Evolutionary conservation across 2,797 vertebrate species (phyloP).

Genomic region (Cyclopterus lumpus): DNA sequence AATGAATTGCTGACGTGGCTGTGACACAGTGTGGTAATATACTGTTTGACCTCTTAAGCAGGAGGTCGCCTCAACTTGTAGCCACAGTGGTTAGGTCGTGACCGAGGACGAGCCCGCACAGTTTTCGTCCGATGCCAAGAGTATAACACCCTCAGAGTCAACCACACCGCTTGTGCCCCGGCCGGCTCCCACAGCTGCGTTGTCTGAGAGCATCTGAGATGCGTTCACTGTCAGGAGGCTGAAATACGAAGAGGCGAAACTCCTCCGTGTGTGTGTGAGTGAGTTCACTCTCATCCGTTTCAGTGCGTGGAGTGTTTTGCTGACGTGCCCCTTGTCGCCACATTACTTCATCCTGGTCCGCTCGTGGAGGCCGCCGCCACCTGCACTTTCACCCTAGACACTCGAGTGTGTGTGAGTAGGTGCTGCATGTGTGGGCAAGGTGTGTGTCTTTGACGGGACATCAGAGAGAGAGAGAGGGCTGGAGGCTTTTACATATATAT

Average conservation of each 20-base stretch:
- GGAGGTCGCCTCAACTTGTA: not conserved
- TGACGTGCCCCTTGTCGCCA: not conserved
- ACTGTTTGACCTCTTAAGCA: constrained; percentile 23
- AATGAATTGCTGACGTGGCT: constrained; percentile 45
- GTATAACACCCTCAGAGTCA: too few relatives aligned
- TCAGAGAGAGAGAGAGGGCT: not conserved
- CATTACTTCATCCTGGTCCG: constrained; percentile 2
- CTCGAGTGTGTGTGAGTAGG: constrained; percentile 1
- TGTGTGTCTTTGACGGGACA: constrained; percentile 3
- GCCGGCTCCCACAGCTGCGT: not conserved
- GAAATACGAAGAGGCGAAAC: constrained; percentile 6
- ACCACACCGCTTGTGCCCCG: too few relatives aligned
- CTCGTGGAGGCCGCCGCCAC: not conserved
- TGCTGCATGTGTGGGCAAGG: not conserved
- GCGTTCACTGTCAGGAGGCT: not conserved
- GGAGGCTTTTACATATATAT: not conserved
- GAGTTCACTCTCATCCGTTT: constrained; percentile 17
- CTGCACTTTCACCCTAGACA: not conserved
- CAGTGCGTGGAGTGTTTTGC: not conserved
- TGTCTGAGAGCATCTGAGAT: constrained; percentile 11
- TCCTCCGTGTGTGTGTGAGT: not conserved
- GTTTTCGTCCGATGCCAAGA: too few relatives aligned
- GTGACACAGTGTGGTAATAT: not conserved
- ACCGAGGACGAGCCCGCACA: too few relatives aligned
- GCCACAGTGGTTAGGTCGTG: constrained; percentile 2